Percentiles rank a stretch among this genome's conserved stretches.
These are phyloP conservation scores for Ferrisia virgata DNA, from an alignment of 2,888 invertebrate genomes.

Conservation along the genomic window DNA sequence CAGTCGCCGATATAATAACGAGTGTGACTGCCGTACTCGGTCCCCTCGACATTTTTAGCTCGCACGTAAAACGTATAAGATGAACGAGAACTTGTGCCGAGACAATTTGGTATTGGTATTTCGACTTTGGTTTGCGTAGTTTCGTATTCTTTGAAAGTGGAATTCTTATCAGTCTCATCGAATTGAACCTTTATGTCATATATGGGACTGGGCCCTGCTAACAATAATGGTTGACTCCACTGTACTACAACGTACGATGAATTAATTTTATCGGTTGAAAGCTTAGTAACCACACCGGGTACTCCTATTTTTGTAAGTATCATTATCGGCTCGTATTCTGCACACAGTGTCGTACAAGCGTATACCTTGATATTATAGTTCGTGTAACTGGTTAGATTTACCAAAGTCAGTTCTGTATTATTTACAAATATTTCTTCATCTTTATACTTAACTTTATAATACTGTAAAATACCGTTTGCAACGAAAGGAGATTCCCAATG, in stretches of 20 bases:
- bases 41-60: not conserved
- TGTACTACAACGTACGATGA: slow-evolving; percentile 55
- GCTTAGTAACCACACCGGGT: slow-evolving; percentile 52
- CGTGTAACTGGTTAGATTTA: slow-evolving; percentile 60
- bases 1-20: not conserved
- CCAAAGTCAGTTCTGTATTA: slow-evolving; percentile 51
- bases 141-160: not conserved
- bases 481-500: slow-evolving; percentile 67
- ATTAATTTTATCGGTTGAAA: slow-evolving; percentile 55
- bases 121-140: not conserved
- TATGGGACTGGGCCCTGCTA: slow-evolving; percentile 59
- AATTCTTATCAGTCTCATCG: not conserved
- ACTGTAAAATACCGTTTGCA: slow-evolving; percentile 70
- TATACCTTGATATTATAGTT: slow-evolving; percentile 67
- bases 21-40: not conserved
- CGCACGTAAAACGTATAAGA: slow-evolving; percentile 20
- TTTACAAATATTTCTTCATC: slow-evolving; percentile 49
- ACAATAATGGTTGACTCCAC: slow-evolving; percentile 58
- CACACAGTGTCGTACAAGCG: slow-evolving; percentile 71
- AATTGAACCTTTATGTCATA: slow-evolving; percentile 57
- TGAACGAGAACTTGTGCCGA: not conserved
- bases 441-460: slow-evolving; percentile 64
- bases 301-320: slow-evolving; percentile 63
- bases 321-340: slow-evolving; percentile 58
- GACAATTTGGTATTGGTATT: not conserved